Evolutionary conservation across 2,113 vertebrate genomes (phyloP).

Genomic region (Pseudorhombus dupliciocellatus): DNA sequence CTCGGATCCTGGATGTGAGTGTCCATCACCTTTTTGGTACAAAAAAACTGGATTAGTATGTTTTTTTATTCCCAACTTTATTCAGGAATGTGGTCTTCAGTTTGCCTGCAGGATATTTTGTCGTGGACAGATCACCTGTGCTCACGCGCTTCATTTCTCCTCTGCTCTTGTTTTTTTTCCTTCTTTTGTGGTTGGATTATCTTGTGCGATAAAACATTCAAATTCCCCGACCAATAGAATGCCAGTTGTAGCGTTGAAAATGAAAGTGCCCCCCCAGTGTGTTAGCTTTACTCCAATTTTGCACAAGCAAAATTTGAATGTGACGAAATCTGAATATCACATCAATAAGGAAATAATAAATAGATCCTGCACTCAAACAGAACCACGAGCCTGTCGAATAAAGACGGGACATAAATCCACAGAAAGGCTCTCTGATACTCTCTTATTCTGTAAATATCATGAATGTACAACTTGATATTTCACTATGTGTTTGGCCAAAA

Average conservation of each 20-base stretch:
- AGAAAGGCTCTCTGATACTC: slow-evolving; percentile 35
- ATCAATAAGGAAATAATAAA: too few species aligned
- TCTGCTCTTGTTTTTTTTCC: too few species aligned
- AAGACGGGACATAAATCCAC: background rate
- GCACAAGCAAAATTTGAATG: too few species aligned
- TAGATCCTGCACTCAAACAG: background rate
- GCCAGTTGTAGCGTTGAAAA: too few species aligned
- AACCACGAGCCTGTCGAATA: background rate
- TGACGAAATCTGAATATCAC: too few species aligned
- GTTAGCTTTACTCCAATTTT: too few species aligned
- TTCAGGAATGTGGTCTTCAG: background rate
- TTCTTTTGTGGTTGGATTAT: too few species aligned
- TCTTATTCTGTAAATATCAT: slow-evolving; percentile 73
- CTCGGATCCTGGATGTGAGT: slow-evolving; percentile 34
- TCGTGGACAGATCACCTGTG: too few species aligned
- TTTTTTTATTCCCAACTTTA: background rate
- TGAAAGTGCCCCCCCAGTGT: too few species aligned
- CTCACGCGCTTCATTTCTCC: too few species aligned
- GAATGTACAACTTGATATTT: slow-evolving; percentile 73
- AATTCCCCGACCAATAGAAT: too few species aligned
- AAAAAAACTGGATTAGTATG: slow-evolving; percentile 30
- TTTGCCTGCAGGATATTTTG: background rate
- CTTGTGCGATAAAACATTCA: too few species aligned
- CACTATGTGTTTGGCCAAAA: slow-evolving; percentile 50
- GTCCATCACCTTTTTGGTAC: slow-evolving; percentile 38